Evolutionary conservation across 2,888 invertebrate genomes (phyloP), one percentile per base, ranked within the genome.

Genomic region (Rhagophthalmus giganteus): DNA sequence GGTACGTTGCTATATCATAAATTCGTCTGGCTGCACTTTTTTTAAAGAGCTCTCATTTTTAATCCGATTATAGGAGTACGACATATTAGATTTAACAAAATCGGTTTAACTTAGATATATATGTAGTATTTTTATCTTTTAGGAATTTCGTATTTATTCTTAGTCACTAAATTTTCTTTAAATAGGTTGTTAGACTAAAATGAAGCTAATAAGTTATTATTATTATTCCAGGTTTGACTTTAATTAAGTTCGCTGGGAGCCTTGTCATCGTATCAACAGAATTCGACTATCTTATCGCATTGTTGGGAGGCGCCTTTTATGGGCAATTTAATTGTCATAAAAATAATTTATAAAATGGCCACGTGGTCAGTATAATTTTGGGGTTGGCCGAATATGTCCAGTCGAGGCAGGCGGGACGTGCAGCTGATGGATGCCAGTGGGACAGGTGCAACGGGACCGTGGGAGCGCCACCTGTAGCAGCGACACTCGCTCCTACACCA

Each of bases 391-490:
- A 34, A 15, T 16, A 41, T 35, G 46, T 52, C 46, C 41, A 33
- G 32, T 25, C 20, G 32, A 46, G 41, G 39, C 46, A 41, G 31
- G 25, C 35, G 41, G 33, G 42, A 37, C 26, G 32, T 37, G 59
- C 54, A 60, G 58, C 61, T 60, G 60, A 60, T 59, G 55, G 53
- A 58, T 58, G 54, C 54, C 58, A 42, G 20, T 40, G 46, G 40
- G 58, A 62, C 64, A 65, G 64, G 63, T 63, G 64, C 59, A 57
- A 28, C 40, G 37, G 55, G 49, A 63, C 63, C 61, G 63, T 65
- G 64, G 63, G 63, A 65, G 63, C 60, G 57, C 63, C 63, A 65
- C 60, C 64, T 63, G 63, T 63, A 60, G 45, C 51, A 53, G 52
- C 55, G 32, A 50, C 53, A 54, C 50, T 52, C 54, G 53, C 55